A percentile compares a stretch with the other conserved stretches of the same genome.
phyloP scores from a whole-genome alignment of 2,113 vertebrate genomes.

The Ancistrus triradiatus region DNA sequence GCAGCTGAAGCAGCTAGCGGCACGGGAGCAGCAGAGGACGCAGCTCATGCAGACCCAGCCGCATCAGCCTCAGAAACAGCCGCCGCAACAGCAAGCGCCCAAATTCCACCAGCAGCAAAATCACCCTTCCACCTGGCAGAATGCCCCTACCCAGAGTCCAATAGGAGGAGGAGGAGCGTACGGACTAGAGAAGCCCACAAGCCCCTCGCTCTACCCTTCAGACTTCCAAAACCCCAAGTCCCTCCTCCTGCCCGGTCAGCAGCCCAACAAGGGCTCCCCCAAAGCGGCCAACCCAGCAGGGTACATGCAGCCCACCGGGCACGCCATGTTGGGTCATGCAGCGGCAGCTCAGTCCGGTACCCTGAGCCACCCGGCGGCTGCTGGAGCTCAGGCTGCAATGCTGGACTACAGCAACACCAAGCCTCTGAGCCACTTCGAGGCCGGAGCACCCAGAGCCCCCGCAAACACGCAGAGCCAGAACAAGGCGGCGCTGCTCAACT shows the following conservation, averaged over 20 bases:
- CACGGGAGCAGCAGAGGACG: slow-evolving; percentile 83
- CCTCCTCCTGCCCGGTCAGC: slow-evolving; percentile 71
- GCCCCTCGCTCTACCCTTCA: slow-evolving; percentile 81
- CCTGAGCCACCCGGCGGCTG: slow-evolving; percentile 70
- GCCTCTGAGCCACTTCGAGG: slow-evolving; percentile 92
- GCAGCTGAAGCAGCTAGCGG: slow-evolving; percentile 75
- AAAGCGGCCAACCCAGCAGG: slow-evolving; percentile 73
- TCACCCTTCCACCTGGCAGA: slow-evolving; percentile 79
- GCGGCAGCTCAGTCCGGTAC: slow-evolving; percentile 51
- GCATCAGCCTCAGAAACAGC: slow-evolving; percentile 78
- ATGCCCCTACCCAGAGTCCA: slow-evolving; percentile 59
- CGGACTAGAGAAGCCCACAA: slow-evolving; percentile 83
- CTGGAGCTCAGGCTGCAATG: slow-evolving; percentile 67
- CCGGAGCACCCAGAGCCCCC: slow-evolving; percentile 64
- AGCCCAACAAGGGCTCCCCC: slow-evolving; percentile 81
- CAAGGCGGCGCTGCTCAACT: slow-evolving; percentile 74
- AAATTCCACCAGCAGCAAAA: slow-evolving; percentile 63
- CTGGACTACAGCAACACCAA: slow-evolving; percentile 91
- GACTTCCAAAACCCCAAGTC: slow-evolving; percentile 84
- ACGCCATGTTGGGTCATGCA: slow-evolving; percentile 77
- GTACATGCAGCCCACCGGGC: slow-evolving; percentile 68
- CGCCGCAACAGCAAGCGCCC: slow-evolving; percentile 71
- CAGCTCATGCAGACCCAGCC: slow-evolving; percentile 90
- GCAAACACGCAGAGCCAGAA: slow-evolving; percentile 61
- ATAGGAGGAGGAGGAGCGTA: slow-evolving; percentile 65